A percentile compares a stretch with the other conserved stretches of the same genome.
Evolutionary conservation across 1,140 invertebrate genomes (phyloP).

Genomic region (Akabosia matsudoensis): DNA sequence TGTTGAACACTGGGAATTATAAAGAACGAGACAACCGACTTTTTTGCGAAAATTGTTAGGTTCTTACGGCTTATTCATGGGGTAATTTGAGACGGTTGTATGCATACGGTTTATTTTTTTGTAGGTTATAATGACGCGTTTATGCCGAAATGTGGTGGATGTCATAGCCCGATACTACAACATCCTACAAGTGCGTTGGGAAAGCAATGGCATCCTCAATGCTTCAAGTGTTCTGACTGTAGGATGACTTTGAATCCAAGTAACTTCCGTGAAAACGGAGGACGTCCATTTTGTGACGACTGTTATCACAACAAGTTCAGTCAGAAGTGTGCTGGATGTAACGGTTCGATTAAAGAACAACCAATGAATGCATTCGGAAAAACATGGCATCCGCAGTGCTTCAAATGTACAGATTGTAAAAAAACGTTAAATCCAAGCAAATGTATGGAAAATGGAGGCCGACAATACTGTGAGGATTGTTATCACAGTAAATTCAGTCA

Average conservation of each 20-base stretch:
- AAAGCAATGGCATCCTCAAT: constrained; percentile 11
- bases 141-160: neutral
- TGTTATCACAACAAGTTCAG: neutral
- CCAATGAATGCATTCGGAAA: neutral
- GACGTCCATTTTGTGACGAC: constrained; percentile 33
- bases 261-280: constrained; percentile 36
- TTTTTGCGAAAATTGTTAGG: constrained; percentile 60
- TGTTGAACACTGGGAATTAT: constrained; percentile 52
- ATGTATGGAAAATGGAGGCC: constrained; percentile 35
- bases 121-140: neutral
- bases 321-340: constrained; percentile 5
- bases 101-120: neutral
- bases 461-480: constrained; percentile 29
- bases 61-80: neutral
- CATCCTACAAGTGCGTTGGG: neutral
- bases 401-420: constrained; percentile 25
- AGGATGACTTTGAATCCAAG: constrained; percentile 21
- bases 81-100: neutral
- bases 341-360: neutral
- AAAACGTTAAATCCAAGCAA: constrained; percentile 27
- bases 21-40: constrained; percentile 65
- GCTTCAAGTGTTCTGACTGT: constrained; percentile 29
- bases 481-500: neutral
- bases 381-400: constrained; percentile 17
- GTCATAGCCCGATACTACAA: neutral